Evolutionary conservation across 2,888 invertebrate genomes (phyloP).

Genomic region (Orchesella flavescens): DNA sequence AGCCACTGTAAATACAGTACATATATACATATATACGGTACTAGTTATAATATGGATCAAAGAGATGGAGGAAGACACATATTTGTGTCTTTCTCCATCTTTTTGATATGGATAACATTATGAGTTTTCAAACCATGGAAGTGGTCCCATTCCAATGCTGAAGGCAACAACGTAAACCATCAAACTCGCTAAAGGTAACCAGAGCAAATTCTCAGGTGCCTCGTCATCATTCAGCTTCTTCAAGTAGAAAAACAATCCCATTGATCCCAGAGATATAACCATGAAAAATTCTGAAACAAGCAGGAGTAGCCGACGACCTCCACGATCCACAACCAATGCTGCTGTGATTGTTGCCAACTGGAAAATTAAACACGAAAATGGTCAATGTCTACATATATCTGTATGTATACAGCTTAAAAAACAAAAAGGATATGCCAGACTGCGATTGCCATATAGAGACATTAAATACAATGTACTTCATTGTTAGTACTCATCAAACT

Average conservation of each 20-base stretch:
- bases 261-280: constrained; percentile 81
- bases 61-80: too few relatives aligned
- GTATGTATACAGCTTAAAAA: too few relatives aligned
- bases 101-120: too few relatives aligned
- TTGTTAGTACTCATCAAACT: too few relatives aligned
- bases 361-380: constrained; percentile 25
- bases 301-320: constrained; percentile 85
- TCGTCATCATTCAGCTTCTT: constrained; percentile 65
- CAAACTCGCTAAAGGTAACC: constrained; percentile 83
- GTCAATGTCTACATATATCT: too few relatives aligned
- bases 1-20: background rate
- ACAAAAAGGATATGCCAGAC: too few relatives aligned
- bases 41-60: background rate
- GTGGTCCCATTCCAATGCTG: constrained; percentile 83
- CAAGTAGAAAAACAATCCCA: constrained; percentile 84
- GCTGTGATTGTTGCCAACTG: constrained; percentile 75
- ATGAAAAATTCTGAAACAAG: constrained; percentile 84
- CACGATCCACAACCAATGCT: constrained; percentile 84
- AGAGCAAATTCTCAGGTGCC: constrained; percentile 77
- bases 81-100: too few relatives aligned
- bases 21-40: background rate
- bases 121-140: constrained; percentile 62
- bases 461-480: too few relatives aligned
- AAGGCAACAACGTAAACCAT: constrained; percentile 87
- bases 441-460: too few relatives aligned